Percentiles rank a stretch among this genome's conserved stretches.
phyloP scores from a whole-genome alignment of 1,140 invertebrate species.

The Drosophila lowei region DNA sequence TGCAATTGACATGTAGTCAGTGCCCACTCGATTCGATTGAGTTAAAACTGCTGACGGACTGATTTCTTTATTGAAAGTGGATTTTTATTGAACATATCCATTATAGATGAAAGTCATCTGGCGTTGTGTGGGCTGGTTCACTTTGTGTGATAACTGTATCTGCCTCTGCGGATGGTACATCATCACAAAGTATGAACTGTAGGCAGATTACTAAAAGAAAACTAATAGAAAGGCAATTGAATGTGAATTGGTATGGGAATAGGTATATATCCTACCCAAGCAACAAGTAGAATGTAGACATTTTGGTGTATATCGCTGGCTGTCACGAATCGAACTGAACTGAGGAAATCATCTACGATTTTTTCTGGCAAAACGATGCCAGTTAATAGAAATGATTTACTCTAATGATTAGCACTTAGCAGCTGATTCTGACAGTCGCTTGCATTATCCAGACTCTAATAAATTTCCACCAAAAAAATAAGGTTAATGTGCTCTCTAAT shows the following conservation, averaged over 20 bases:
- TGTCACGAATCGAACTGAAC: conserved; percentile 18
- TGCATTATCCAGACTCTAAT: conserved; percentile 21
- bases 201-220: conserved; percentile 36
- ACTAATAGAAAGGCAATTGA: conserved; percentile 3
- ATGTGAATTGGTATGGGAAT: background rate
- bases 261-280: conserved; percentile 33
- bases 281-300: conserved; percentile 42
- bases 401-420: conserved; percentile 27
- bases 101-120: conserved; percentile 49
- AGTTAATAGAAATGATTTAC: conserved; percentile 5
- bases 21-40: background rate
- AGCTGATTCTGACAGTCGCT: conserved; percentile 27
- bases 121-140: conserved; percentile 39
- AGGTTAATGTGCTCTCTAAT: conserved; percentile 21
- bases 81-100: background rate
- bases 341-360: conserved; percentile 2
- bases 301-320: conserved; percentile 18
- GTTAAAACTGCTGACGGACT: conserved; percentile 1
- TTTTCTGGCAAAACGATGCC: conserved; percentile 3
- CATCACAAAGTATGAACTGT: conserved; percentile 28
- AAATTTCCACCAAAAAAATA: conserved; percentile 2
- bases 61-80: conserved; percentile 8
- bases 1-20: conserved; percentile 2
- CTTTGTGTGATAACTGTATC: conserved; percentile 57
- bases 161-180: conserved; percentile 46